Base-by-base conservation (phyloP, 2,888 invertebrate genomes). In the Dorcus hopei region DNA sequence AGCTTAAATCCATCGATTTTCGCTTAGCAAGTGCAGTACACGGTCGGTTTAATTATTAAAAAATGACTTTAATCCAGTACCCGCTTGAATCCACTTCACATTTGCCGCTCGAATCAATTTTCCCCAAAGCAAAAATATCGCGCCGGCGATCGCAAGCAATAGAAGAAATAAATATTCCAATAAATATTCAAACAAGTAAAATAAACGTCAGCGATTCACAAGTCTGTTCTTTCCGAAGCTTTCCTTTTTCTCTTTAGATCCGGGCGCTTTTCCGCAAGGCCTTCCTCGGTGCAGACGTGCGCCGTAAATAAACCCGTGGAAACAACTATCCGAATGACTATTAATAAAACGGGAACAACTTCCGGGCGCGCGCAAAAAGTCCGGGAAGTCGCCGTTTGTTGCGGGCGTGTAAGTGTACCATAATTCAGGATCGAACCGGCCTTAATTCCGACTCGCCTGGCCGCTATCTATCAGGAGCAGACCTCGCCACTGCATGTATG, bases 401-500 rank as follows among this genome's bases (percentile, higher is more conserved):
- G 65, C 68, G 67, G 68, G 65, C 65, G 68, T 68, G 70, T 71
- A 70, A 71, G 68, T 65, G 68, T 68, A 58, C 69, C 66, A 71
- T 73, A 72, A 72, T 65, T 73, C 70, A 73, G 72, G 72, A 73
- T 73, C 69, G 70, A 66, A 62, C 61, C 58, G 64, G 68, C 66
- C 69, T 66, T 66, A 70, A 70, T 72, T 70, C 70, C 63, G 65
- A 14, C 14, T 14, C 67, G 69, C 67, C 67, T 63, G 63, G 63
- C 67, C 26, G 26, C 72, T 73, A 73, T 72, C 73, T 73, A 72
- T 73, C 73, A 73, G 69, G 59, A 57, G 66, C 72, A 73, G 71
- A 49, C 54, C 26, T 33, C 3, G 26, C 26, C 3, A 19, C 19
- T 33, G 26, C 26, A 33, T 1, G 26, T 7, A 33, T 33, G 26